phyloP scores from a whole-genome alignment of 35 echinoderm and acorn worm species.

The Apostichopus parvimensis region DNA sequence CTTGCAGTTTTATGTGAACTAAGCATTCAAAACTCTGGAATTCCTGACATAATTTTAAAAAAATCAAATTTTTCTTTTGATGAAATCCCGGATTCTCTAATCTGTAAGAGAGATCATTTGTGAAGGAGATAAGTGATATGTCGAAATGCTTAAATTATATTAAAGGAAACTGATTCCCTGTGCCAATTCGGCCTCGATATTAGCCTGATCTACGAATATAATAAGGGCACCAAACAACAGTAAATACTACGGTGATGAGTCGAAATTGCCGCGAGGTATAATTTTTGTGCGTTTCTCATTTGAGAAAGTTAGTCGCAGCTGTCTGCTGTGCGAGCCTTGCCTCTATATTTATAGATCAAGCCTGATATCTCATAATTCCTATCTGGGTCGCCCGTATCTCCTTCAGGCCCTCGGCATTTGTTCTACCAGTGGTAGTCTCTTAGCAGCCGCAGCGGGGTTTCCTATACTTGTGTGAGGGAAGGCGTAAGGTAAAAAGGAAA shows the following conservation, averaged over 20 bases:
- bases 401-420: slow-evolving; percentile 14
- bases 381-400: slow-evolving; percentile 11
- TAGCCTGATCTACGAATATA: too few relatives aligned
- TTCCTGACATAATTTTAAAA: too few relatives aligned
- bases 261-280: neutral
- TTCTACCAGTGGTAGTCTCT: neutral
- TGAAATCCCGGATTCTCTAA: too few relatives aligned
- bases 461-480: neutral
- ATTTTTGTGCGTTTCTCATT: neutral
- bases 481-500: neutral
- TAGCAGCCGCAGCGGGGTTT: neutral
- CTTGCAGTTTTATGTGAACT: too few relatives aligned
- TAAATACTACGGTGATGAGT: neutral
- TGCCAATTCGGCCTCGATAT: too few relatives aligned
- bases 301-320: neutral
- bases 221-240: too few relatives aligned
- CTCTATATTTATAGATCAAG: slow-evolving; percentile 19
- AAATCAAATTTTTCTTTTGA: too few relatives aligned
- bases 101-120: too few relatives aligned
- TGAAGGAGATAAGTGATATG: too few relatives aligned
- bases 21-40: too few relatives aligned
- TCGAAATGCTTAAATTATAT: too few relatives aligned
- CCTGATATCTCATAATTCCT: slow-evolving; percentile 13
- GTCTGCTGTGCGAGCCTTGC: neutral
- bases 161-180: too few relatives aligned